Evolutionary conservation across 2,888 invertebrate genomes (phyloP).

Genomic region (Anthophora plumipes): DNA sequence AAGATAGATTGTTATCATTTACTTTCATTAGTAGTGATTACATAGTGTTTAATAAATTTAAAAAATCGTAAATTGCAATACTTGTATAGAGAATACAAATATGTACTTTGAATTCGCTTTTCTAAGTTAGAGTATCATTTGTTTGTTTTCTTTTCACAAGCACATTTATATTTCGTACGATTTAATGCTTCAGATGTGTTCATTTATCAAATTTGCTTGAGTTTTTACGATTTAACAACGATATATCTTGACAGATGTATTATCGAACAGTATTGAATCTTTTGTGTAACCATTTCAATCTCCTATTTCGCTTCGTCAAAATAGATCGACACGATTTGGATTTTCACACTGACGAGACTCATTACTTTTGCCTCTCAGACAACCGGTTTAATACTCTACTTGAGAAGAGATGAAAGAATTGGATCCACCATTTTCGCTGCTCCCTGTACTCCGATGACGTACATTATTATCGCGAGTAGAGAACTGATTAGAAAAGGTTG

Average conservation of each 20-base stretch:
- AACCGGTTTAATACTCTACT: conserved; percentile 12
- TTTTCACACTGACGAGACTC: conserved; percentile 25
- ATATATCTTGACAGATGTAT: neutral
- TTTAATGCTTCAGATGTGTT: too few species aligned
- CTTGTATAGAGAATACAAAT: too few species aligned
- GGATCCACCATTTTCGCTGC: conserved; percentile 27
- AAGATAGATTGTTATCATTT: too few species aligned
- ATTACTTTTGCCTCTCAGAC: conserved; percentile 7
- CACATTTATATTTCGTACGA: too few species aligned
- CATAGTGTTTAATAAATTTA: too few species aligned
- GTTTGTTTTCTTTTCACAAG: too few species aligned
- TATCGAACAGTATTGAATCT: conserved; percentile 25
- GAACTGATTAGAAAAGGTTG: neutral
- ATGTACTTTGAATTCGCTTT: too few species aligned
- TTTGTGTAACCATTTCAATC: conserved; percentile 29
- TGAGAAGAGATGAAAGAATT: conserved; percentile 37
- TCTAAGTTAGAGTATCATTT: too few species aligned
- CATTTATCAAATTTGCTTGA: too few species aligned
- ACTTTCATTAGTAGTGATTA: too few species aligned
- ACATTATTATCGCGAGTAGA: neutral
- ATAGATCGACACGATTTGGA: conserved; percentile 32
- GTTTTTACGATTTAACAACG: neutral
- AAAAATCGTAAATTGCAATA: too few species aligned
- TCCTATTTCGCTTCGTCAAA: conserved; percentile 21
- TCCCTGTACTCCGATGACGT: conserved; percentile 6